phyloP scores from a whole-genome alignment of 2,797 vertebrate species.

The Pteronotus mesoamericanus region DNA sequence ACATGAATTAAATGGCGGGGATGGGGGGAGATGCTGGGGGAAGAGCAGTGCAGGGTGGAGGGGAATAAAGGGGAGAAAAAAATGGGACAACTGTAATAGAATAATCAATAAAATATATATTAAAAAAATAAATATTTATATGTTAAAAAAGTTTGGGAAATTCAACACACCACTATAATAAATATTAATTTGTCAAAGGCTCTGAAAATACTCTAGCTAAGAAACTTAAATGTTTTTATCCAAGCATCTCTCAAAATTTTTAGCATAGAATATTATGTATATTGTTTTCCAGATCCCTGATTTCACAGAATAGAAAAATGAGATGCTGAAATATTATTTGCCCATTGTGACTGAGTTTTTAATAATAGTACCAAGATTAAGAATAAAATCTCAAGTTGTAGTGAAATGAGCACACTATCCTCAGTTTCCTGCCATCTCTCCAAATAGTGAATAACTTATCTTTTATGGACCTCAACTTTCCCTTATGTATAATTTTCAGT shows the following conservation, averaged over 20 bases:
- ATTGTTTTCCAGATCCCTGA: neutral
- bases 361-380: neutral
- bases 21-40: too few species aligned
- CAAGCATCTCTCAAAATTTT: neutral
- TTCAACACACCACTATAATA: neutral
- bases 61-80: too few species aligned
- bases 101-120: too few species aligned
- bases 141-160: neutral
- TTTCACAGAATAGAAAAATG: neutral
- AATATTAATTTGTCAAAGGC: constrained; percentile 6
- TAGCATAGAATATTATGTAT: neutral
- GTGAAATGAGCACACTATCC: too few species aligned
- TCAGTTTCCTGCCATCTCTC: neutral
- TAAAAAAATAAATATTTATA: neutral
- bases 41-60: too few species aligned
- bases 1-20: too few species aligned
- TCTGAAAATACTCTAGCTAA: neutral
- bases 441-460: neutral
- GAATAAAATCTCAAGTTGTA: neutral
- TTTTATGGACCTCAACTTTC: neutral
- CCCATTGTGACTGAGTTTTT: neutral
- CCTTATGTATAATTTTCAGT: neutral
- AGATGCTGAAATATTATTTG: neutral
- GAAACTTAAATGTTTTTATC: neutral
- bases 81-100: too few species aligned